Conservation (phyloP, 2,113 vertebrate genomes). For the Rattus rattus region DNA sequence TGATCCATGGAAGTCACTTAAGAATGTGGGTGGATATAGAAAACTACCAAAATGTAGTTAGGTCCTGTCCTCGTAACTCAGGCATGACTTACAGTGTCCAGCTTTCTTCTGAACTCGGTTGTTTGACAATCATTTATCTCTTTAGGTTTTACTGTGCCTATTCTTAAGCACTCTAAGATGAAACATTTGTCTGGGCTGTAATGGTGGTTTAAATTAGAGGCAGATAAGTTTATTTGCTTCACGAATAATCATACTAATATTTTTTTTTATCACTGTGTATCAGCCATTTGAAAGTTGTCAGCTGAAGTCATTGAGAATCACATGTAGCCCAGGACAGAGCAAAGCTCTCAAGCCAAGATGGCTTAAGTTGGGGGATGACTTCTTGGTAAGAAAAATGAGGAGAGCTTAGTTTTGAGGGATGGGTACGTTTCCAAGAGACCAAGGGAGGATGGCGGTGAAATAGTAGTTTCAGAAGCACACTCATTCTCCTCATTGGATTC, state of each 20-base stretch:
- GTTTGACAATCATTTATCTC: not conserved
- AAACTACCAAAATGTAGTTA: not conserved
- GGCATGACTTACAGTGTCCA: not conserved
- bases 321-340: not conserved
- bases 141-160: not conserved
- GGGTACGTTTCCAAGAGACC: not conserved
- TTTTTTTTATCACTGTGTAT: not conserved
- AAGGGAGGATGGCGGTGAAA: not conserved
- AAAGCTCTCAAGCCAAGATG: not conserved
- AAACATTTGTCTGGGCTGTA: not conserved
- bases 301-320: not conserved
- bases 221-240: constrained; percentile 4
- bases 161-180: constrained; percentile 43
- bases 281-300: not conserved
- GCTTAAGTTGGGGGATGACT: not conserved
- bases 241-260: constrained; percentile 16
- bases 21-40: not conserved
- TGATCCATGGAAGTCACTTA: not conserved
- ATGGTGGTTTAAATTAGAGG: constrained; percentile 18
- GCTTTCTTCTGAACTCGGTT: not conserved
- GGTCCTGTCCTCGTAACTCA: not conserved
- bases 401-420: not conserved
- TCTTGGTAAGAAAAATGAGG: not conserved
- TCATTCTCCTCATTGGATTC: not conserved
- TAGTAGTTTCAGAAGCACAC: not conserved